Conservation (phyloP, 2,888 invertebrate species). For the Polyploca ridens region DNA sequence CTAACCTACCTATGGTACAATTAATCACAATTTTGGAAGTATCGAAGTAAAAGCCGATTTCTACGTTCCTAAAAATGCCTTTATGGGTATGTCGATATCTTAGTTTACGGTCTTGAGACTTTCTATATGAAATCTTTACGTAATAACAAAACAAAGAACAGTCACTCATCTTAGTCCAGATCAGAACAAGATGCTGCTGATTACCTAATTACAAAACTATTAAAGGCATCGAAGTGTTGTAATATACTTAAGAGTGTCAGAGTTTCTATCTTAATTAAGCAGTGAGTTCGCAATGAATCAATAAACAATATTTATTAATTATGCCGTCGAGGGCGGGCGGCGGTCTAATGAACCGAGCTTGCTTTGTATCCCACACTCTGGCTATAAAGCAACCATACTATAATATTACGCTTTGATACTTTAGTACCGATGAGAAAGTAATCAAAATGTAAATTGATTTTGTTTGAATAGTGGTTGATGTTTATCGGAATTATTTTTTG, state of each 20-base stretch:
- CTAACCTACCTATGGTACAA: no score
- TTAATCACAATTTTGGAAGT: no score
- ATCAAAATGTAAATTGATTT: neutral
- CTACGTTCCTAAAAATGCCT: no score
- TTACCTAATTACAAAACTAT: neutral
- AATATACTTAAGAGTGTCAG: neutral
- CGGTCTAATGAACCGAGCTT: constrained; percentile 37
- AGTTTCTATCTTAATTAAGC: neutral
- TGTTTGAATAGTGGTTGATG: neutral
- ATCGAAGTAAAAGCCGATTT: no score
- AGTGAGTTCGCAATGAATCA: constrained; percentile 36
- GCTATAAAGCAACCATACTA: constrained; percentile 12
- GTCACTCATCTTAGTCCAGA: neutral
- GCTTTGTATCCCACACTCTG: constrained; percentile 30
- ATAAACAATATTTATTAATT: constrained; percentile 51
- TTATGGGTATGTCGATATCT: no score
- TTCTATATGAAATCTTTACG: neutral
- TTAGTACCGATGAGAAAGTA: neutral
- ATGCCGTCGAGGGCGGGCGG: constrained; percentile 34
- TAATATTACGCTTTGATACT: constrained; percentile 17
- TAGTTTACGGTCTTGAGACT: no score
- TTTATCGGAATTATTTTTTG: neutral
- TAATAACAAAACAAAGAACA: neutral
- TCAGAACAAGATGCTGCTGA: neutral
- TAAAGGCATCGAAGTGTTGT: neutral